A percentile compares a stretch with the other conserved stretches of the same genome.
These are phyloP conservation scores for Copsychus sechellarum DNA, from an alignment of 2,113 vertebrate species.

Conservation along the genomic window DNA sequence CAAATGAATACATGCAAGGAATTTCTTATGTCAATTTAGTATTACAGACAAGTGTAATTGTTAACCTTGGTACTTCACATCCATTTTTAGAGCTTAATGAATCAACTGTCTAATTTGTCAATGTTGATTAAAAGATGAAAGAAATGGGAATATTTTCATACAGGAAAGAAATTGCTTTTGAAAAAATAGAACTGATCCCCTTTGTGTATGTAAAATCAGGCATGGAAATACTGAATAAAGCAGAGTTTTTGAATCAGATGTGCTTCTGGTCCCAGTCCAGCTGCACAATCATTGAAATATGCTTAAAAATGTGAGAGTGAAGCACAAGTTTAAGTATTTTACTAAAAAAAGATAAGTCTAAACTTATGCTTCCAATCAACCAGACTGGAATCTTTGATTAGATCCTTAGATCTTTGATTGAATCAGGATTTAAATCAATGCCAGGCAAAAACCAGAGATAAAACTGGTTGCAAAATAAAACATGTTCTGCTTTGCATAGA, in stretches of 20 bases:
- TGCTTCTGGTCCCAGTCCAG: background rate
- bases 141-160: slow-evolving; percentile 48
- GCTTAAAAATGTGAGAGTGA: background rate
- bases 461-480: background rate
- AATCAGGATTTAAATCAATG: slow-evolving; percentile 47
- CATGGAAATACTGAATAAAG: background rate
- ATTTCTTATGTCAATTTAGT: slow-evolving; percentile 59
- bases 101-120: slow-evolving; percentile 58
- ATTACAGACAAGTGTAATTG: slow-evolving; percentile 56
- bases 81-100: slow-evolving; percentile 51
- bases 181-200: slow-evolving; percentile 8
- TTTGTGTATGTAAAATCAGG: background rate
- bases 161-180: slow-evolving; percentile 16
- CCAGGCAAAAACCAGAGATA: background rate
- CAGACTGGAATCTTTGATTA: slow-evolving; percentile 33
- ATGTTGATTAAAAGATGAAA: slow-evolving; percentile 64
- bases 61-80: slow-evolving; percentile 60
- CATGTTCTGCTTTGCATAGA: background rate
- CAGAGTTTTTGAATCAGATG: background rate
- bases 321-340: slow-evolving; percentile 5
- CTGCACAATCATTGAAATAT: background rate
- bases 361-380: slow-evolving; percentile 48
- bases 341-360: slow-evolving; percentile 18
- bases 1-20: slow-evolving; percentile 32
- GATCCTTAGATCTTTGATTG: slow-evolving; percentile 14